A percentile compares a stretch with the other conserved stretches of the same genome.
These are phyloP conservation scores for Trichonephila clavata DNA, from an alignment of 1,140 invertebrate species.

Conservation along the genomic window DNA sequence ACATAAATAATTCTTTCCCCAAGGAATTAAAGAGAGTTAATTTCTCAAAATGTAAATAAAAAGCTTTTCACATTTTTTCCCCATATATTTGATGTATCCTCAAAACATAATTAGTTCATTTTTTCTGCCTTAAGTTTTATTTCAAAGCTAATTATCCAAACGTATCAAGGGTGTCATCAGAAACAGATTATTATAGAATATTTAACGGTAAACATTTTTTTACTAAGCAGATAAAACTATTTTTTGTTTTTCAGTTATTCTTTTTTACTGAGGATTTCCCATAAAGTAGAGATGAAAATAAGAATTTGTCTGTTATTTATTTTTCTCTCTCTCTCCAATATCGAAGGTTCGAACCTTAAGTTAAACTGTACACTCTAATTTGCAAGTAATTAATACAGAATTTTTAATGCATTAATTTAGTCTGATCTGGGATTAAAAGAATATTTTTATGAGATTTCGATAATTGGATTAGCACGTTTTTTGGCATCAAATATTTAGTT, in stretches of 20 bases:
- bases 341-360: neutral
- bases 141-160: slow-evolving; percentile 11
- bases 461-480: slow-evolving; percentile 10
- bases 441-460: neutral
- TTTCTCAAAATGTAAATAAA: too few relatives aligned
- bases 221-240: neutral
- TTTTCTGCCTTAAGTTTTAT: neutral
- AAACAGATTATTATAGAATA: slow-evolving; percentile 25
- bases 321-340: neutral
- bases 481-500: neutral
- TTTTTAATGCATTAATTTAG: slow-evolving; percentile 7
- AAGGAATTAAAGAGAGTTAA: too few relatives aligned
- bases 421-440: neutral
- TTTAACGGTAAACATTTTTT: neutral
- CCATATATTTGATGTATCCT: neutral
- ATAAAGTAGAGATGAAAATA: neutral
- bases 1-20: too few relatives aligned
- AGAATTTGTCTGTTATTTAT: neutral
- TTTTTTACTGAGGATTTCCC: neutral
- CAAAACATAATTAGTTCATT: slow-evolving; percentile 19
- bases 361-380: slow-evolving; percentile 1
- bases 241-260: neutral
- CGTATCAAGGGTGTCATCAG: slow-evolving; percentile 25
- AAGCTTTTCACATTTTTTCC: neutral
- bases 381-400: slow-evolving; percentile 17